A percentile compares a stretch with the other conserved stretches of the same genome.
phyloP scores from a whole-genome alignment of 1,140 invertebrate species.

The Drosophila santomea region DNA sequence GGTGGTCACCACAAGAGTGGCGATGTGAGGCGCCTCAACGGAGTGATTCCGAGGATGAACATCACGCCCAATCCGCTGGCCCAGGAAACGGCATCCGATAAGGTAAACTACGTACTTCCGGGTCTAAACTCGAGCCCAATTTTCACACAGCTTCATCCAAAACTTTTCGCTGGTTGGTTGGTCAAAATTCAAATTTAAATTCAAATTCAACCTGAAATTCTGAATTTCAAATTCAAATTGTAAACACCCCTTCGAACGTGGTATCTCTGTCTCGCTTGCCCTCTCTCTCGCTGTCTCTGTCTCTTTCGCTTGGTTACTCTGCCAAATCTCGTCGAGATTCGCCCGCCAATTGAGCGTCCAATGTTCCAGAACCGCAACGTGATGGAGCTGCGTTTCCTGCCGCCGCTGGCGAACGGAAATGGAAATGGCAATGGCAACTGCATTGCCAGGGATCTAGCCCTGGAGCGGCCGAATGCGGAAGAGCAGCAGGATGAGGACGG shows the following conservation, averaged over 20 bases:
- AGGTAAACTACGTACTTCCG: constrained; percentile 59
- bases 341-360: constrained; percentile 66
- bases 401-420: constrained; percentile 40
- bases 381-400: constrained; percentile 84
- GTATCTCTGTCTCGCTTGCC: constrained; percentile 30
- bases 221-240: constrained; percentile 19
- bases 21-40: constrained; percentile 86
- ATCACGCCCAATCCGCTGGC: constrained; percentile 90
- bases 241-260: constrained; percentile 22
- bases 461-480: constrained; percentile 6
- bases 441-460: constrained; percentile 14
- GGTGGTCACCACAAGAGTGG: constrained; percentile 66
- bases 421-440: constrained; percentile 20
- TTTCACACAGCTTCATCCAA: constrained; percentile 49
- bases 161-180: constrained; percentile 78
- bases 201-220: constrained; percentile 5
- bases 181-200: constrained; percentile 64
- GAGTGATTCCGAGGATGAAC: constrained; percentile 88
- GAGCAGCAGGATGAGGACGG: constrained; percentile 5
- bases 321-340: constrained; percentile 15
- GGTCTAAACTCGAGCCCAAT: constrained; percentile 1
- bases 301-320: constrained; percentile 17
- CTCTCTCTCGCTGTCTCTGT: constrained; percentile 26
- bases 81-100: constrained; percentile 85
- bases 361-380: constrained; percentile 84